Percentiles rank a stretch among this genome's conserved stretches.
phyloP scores from a whole-genome alignment of 2,888 invertebrate species.

The Syrphus vitripennis region DNA sequence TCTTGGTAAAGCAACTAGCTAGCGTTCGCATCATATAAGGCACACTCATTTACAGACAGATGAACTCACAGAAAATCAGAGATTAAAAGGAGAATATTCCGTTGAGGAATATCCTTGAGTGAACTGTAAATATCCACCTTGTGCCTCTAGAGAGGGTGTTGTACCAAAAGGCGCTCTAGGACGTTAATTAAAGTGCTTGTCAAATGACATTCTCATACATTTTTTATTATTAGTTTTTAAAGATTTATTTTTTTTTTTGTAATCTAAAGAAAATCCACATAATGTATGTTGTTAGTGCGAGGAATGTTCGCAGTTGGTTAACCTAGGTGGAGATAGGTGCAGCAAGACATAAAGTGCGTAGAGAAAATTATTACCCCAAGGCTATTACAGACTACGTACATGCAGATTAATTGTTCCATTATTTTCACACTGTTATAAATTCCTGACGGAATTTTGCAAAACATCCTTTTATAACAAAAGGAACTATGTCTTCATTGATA shows the following conservation, averaged over 20 bases:
- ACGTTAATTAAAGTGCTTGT: conserved; percentile 60
- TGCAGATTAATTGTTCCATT: no score
- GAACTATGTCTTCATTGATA: no score
- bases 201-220: background rate
- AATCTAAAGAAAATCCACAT: background rate
- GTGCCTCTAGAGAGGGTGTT: conserved; percentile 24
- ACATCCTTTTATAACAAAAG: no score
- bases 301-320: background rate
- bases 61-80: conserved; percentile 40
- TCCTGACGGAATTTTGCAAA: background rate
- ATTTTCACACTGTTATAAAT: background rate
- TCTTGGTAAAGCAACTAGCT: background rate
- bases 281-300: no score
- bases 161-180: conserved; percentile 36
- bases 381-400: background rate
- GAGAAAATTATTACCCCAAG: background rate
- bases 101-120: conserved; percentile 64
- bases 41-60: conserved; percentile 65
- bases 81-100: conserved; percentile 31
- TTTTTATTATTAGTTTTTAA: background rate
- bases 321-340: background rate
- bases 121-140: conserved; percentile 59
- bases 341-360: background rate
- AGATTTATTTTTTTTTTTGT: background rate
- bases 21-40: background rate